These are phyloP conservation scores for Thalassarche chlororhynchos DNA, from an alignment of 2,113 vertebrate species.

Conservation along the genomic window DNA sequence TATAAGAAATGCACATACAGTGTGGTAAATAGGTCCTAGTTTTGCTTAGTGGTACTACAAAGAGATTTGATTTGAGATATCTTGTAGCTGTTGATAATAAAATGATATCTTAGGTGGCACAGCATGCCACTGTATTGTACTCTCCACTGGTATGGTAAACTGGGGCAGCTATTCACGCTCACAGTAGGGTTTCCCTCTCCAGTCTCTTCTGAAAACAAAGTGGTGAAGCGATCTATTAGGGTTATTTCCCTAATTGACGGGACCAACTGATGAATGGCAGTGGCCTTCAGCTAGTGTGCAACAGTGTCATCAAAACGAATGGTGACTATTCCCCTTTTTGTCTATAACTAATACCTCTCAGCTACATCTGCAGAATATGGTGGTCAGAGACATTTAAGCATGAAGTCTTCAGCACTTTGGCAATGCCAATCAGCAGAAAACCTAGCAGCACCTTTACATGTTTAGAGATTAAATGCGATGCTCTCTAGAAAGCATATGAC, in stretches of 20 bases:
- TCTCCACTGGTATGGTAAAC: not conserved
- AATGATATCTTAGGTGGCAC: not conserved
- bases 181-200: not conserved
- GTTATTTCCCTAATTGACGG: not conserved
- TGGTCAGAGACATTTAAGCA: not conserved
- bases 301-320: not conserved
- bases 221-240: not conserved
- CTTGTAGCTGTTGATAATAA: not conserved
- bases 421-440: not conserved
- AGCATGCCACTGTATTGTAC: not conserved
- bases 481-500: not conserved
- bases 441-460: accelerated
- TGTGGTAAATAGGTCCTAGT: not conserved
- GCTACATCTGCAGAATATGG: not conserved
- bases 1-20: not conserved
- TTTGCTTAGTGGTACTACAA: not conserved
- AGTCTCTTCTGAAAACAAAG: not conserved
- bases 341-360: not conserved
- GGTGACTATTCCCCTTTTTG: not conserved
- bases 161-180: not conserved
- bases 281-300: not conserved
- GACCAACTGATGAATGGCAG: not conserved
- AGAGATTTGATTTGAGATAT: not conserved
- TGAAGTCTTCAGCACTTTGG: not conserved
- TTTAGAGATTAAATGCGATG: not conserved